Conservation (phyloP, 37 sponge, comb jelly and placozoan species). For the Beroe forskalii region DNA sequence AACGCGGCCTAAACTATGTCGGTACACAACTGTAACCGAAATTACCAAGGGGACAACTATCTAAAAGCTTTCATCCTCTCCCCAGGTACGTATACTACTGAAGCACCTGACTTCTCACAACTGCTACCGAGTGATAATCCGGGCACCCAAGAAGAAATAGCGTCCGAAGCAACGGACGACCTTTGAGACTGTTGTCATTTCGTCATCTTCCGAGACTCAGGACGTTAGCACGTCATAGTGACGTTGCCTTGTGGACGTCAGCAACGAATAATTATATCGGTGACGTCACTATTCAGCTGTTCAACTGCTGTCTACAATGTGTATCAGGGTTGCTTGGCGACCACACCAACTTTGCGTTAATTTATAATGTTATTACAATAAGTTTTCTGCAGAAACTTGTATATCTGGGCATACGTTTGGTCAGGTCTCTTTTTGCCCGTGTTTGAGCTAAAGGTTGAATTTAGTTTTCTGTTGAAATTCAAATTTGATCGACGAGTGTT, state of each 20-base stretch:
- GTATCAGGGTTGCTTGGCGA: constrained; percentile 1
- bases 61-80: no score
- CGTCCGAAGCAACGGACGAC: constrained; percentile 40
- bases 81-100: constrained; percentile 34
- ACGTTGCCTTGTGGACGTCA: constrained; percentile 38
- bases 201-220: background rate
- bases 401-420: background rate
- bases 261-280: background rate
- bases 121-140: constrained; percentile 36
- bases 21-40: no score
- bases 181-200: constrained; percentile 43
- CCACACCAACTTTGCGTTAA: constrained; percentile 41
- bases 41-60: no score
- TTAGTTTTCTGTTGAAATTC: no score
- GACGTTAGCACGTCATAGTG: background rate
- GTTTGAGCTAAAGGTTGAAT: no score
- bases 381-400: background rate
- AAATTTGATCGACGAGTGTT: no score
- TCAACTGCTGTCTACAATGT: background rate
- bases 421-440: background rate
- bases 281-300: constrained; percentile 22
- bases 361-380: constrained; percentile 52
- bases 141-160: background rate
- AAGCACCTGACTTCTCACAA: constrained; percentile 4
- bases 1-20: no score